Percentiles rank a stretch among this genome's conserved stretches.
These are phyloP conservation scores for Xerus rutilus DNA, from an alignment of 2,797 vertebrate genomes.

Conservation along the genomic window DNA sequence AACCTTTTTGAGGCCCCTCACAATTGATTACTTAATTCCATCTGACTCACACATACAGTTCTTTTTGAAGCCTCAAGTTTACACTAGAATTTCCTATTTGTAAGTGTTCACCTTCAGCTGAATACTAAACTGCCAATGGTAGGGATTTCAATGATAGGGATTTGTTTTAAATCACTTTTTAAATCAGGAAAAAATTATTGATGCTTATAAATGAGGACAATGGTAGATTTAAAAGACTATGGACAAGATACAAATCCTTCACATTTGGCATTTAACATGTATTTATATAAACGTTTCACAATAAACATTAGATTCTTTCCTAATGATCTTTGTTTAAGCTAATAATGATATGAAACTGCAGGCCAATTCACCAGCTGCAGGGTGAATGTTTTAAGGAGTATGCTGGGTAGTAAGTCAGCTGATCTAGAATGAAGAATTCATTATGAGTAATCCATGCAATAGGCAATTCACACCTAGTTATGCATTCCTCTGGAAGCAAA, in stretches of 20 bases:
- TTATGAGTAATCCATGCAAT: slow-evolving; percentile 2
- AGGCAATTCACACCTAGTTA: neutral
- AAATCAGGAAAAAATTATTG: slow-evolving; percentile 42
- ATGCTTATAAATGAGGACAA: neutral
- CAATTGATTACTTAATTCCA: neutral
- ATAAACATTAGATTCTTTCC: slow-evolving; percentile 28
- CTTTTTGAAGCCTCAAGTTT: neutral
- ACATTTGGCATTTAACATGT: neutral
- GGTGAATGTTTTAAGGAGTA: neutral
- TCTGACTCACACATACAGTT: slow-evolving; percentile 21
- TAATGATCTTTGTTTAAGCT: slow-evolving; percentile 56
- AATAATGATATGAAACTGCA: slow-evolving; percentile 57
- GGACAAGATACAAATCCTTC: slow-evolving; percentile 16
- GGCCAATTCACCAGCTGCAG: neutral
- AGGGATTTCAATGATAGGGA: neutral
- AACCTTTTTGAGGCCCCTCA: neutral
- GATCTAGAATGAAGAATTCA: slow-evolving; percentile 1
- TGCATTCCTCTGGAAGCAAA: neutral
- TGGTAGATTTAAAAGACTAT: neutral
- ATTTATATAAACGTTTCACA: neutral
- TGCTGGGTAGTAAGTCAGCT: neutral
- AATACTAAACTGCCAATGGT: neutral
- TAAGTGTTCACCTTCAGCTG: neutral
- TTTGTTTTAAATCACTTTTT: neutral
- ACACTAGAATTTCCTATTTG: neutral